phyloP scores from a whole-genome alignment of 2,113 vertebrate genomes.

The Balaeniceps rex region DNA sequence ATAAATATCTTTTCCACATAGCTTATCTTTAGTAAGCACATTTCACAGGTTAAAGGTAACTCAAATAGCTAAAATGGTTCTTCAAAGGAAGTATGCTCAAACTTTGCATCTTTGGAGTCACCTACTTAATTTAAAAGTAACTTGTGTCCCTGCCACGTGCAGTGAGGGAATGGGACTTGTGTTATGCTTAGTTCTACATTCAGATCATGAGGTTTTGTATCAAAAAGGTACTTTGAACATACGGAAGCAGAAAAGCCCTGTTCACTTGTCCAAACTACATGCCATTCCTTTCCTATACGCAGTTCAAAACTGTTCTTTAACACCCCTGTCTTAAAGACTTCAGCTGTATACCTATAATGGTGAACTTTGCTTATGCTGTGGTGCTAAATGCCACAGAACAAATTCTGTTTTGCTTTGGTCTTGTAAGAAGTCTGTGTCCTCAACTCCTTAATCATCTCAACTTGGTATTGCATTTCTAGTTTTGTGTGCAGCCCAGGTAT shows the following conservation, averaged over 20 bases:
- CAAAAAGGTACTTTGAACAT: neutral
- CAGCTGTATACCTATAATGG: rapidly evolving
- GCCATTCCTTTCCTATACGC: neutral
- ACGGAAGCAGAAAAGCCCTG: neutral
- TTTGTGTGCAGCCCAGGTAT: neutral
- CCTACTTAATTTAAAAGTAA: neutral
- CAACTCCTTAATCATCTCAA: neutral
- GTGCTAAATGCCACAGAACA: neutral
- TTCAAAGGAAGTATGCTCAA: neutral
- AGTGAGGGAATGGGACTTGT: neutral
- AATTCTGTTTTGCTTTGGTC: neutral
- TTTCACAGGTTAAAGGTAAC: neutral
- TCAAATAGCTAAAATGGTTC: neutral
- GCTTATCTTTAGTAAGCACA: neutral
- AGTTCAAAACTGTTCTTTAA: neutral
- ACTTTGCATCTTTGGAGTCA: neutral
- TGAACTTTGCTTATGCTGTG: neutral
- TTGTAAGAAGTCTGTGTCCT: neutral
- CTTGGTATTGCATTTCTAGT: neutral
- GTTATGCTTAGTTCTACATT: neutral
- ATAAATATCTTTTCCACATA: neutral
- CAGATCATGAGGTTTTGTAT: neutral
- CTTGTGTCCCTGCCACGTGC: neutral
- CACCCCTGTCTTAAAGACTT: neutral
- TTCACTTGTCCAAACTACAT: neutral